Base-by-base conservation (phyloP, 2,113 vertebrate species). In the Oryzias celebensis region DNA sequence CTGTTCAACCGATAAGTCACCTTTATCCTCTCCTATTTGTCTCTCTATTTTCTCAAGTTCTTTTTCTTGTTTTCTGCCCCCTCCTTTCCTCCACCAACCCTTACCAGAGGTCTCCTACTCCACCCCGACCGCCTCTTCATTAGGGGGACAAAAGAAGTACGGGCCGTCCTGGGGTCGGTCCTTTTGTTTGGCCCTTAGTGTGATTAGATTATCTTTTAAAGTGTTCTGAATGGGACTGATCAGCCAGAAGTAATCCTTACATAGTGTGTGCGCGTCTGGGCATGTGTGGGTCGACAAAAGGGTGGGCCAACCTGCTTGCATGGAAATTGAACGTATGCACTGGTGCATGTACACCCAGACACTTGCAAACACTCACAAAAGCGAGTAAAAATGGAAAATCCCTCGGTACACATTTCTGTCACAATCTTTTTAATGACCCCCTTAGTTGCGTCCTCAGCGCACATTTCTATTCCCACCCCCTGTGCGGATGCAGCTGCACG, bases 161-260 rank as follows among this genome's bases (percentile, higher is more conserved):
- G 70, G 82, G 75, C 79, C 78, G 78, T 68, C 73, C 77, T 80
- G 83, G 77, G 80, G 81, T 78, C 82, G 68, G 71, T 65, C 52
- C 85, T 71, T 88, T 89, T 90, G 89, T 90, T 79, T 84, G 83
- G 85, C 78, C 77, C 85, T 84, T 84, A 85, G 85, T 90, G 83
- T 90, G 89, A 91, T 92, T 92, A 91, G 88, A 91, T 90, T 90
- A 91, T 90, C 91, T 91, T 78, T 36, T 81, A 87, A 79, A 83
- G 78, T 82, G 62, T 51, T 23, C 73, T 90, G 85, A 92, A 93
- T 91, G 78, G 85, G 81, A 81, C 86, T 90, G 90, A 91, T 92
- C 90, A 80, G 73, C 88, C 71, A 75, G 87, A 91, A 91, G 84
- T 90, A 88, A 92, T 91, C 83, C 82, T 80, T 81, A 91, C 84